phyloP scores from a whole-genome alignment of 2,113 vertebrate genomes.

The Pluvianellus socialis region DNA sequence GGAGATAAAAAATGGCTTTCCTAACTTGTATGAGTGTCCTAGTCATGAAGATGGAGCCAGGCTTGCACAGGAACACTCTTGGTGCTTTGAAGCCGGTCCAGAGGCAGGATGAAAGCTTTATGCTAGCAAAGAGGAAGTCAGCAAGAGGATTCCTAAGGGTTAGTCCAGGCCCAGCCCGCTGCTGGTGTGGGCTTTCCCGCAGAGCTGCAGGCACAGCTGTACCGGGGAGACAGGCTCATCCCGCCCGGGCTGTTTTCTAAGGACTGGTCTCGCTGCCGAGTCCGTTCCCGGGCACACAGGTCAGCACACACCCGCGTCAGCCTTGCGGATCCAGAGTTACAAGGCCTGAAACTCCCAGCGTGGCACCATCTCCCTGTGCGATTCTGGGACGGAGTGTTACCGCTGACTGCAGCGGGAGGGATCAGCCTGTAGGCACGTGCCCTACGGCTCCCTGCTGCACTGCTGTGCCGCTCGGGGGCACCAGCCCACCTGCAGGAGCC shows the following conservation, averaged over 20 bases:
- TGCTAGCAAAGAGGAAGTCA: neutral
- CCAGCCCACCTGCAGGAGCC: neutral
- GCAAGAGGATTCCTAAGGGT: neutral
- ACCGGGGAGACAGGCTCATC: neutral
- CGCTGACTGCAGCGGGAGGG: neutral
- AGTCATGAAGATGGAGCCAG: neutral
- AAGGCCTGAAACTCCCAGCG: neutral
- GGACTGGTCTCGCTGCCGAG: neutral
- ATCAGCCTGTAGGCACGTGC: neutral
- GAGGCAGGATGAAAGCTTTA: neutral
- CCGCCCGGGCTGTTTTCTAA: neutral
- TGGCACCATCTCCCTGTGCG: neutral
- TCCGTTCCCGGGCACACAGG: neutral
- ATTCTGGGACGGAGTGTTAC: neutral
- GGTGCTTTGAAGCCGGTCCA: neutral
- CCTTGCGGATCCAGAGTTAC: neutral
- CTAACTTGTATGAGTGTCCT: neutral
- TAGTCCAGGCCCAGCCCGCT: neutral
- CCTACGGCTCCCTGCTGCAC: neutral
- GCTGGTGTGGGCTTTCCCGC: neutral
- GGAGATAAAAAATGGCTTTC: neutral
- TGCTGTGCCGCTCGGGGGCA: neutral
- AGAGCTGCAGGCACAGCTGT: neutral
- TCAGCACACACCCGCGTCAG: neutral
- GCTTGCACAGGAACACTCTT: neutral